A percentile compares a stretch with the other conserved stretches of the same genome.
These are phyloP conservation scores for Eupristina koningsbergeri DNA, from an alignment of 1,140 invertebrate genomes.

Conservation along the genomic window DNA sequence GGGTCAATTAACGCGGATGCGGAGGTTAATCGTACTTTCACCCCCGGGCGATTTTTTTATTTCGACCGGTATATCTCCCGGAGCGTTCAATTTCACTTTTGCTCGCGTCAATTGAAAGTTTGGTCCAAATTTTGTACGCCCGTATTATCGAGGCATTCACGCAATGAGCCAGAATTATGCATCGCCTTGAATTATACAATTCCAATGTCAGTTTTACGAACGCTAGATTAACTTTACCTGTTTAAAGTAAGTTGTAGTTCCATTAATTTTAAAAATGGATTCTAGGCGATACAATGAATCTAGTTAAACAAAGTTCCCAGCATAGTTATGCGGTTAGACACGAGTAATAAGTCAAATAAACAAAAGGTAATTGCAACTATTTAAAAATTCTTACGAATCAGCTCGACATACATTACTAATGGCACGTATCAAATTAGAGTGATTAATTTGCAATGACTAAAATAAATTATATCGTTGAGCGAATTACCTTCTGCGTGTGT, in stretches of 20 bases:
- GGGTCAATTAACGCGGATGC: constrained; percentile 10
- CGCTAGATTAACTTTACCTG: background rate
- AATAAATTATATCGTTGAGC: background rate
- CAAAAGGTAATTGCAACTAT: background rate
- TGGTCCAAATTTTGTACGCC: background rate
- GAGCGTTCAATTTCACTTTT: background rate
- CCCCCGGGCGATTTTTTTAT: no score
- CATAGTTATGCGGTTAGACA: background rate
- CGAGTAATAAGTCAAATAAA: background rate
- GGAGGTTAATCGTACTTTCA: background rate
- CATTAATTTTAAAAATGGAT: background rate
- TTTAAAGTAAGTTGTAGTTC: background rate
- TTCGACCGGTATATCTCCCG: no score
- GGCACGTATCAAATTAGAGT: background rate
- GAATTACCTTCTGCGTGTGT: background rate
- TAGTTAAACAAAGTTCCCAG: background rate
- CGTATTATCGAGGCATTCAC: background rate
- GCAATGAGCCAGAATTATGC: background rate
- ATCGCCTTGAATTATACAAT: background rate
- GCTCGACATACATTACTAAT: constrained; percentile 3
- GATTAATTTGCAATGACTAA: background rate
- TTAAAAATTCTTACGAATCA: background rate
- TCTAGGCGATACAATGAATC: background rate
- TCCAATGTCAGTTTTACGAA: background rate
- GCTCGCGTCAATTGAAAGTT: background rate